Percentiles rank a stretch among this genome's conserved stretches.
These are phyloP conservation scores for Trichosurus vulpecula DNA, from an alignment of 2,797 vertebrate genomes.

Conservation along the genomic window DNA sequence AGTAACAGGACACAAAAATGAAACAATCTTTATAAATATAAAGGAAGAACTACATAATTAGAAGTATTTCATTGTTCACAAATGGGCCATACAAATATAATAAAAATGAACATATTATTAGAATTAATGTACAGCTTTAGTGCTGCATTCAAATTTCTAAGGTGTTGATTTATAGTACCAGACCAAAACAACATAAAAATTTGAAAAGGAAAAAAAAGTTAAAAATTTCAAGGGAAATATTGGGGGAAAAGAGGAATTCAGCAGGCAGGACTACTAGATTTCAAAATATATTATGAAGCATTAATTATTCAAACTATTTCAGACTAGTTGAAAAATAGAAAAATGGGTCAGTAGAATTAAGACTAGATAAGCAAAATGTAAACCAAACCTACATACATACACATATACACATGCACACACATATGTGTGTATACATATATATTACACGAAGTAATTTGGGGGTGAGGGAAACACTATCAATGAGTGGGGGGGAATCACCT, in stretches of 20 bases:
- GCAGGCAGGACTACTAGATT: neutral
- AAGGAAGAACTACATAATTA: neutral
- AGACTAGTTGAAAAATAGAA: neutral
- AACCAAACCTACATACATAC: neutral
- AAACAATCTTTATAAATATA: neutral
- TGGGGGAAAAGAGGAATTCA: neutral
- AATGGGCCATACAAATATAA: neutral
- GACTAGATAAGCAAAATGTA: neutral
- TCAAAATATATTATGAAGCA: neutral
- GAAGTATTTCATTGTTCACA: neutral
- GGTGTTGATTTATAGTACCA: too few species aligned
- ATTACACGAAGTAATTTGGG: neutral
- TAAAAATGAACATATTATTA: neutral
- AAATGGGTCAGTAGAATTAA: neutral
- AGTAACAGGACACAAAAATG: neutral
- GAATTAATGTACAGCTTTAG: neutral
- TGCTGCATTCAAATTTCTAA: neutral
- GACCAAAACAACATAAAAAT: neutral
- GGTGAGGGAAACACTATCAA: neutral
- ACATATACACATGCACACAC: too few species aligned
- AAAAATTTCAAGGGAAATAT: neutral
- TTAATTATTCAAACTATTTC: neutral
- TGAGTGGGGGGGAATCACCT: neutral
- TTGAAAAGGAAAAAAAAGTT: neutral
- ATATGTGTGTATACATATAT: too few species aligned